Base-by-base conservation (phyloP, 2,797 vertebrate genomes). In the Sebastes cheni region DNA sequence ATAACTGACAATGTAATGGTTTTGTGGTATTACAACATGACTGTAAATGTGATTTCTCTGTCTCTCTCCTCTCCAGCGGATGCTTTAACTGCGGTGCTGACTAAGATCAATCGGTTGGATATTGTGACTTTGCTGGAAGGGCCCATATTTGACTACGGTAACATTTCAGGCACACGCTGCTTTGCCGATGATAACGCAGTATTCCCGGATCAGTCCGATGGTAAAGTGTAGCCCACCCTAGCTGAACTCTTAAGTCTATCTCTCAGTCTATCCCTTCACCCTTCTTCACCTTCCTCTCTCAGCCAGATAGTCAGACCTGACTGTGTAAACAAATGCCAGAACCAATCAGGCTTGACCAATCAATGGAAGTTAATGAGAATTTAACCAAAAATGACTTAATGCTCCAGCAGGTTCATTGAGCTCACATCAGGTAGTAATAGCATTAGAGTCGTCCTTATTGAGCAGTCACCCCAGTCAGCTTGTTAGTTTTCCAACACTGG, bases 131-230 rank as follows among this genome's bases (percentile, higher is more conserved):
- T 99, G 95, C 97, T 99, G 96, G 99, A 99, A 98, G 99, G 99
- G 96, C 99, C 99, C 95, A 99, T 99, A 97, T 99, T 99, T 97
- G 99, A 99, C 96, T 99, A 99, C 95, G 99, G 99, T 96, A 99
- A 99, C 96, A 99, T 99, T 97, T 98, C 98, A 95, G 98, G 98
- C 97, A 99, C 98, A 94, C 97, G 99, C 96, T 99, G 98, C 95
- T 99, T 99, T 98, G 97, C 98, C 96, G 99, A 99, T 96, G 98
- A 98, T 96, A 98, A 97, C 96, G 97, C 96, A 92, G 95, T 97
- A 96, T 97, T 98, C 97, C 97, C 97, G 96, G 98, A 99, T 96
- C 96, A 98, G 89, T 96, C 97, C 95, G 98, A 99, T 97, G 99
- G 99, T 99, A 97, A 97, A 95, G 94, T 95, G 95, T 96, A 96